Evolutionary conservation across 1,140 invertebrate species (phyloP).

Genomic region (Sycophaga agraensis): DNA sequence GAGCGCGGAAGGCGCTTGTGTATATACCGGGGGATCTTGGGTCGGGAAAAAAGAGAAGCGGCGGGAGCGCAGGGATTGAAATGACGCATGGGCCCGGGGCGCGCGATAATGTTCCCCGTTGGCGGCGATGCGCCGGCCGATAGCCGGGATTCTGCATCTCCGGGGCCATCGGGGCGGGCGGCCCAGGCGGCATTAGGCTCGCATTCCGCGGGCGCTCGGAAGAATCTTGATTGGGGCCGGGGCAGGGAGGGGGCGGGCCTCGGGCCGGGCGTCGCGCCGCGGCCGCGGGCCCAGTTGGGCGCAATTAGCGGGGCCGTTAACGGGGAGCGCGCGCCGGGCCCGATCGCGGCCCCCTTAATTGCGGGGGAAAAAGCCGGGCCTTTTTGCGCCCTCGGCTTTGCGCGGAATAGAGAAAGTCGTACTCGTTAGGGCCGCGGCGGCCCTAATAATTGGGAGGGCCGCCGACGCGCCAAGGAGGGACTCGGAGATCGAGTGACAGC

Average conservation of each 20-base stretch:
- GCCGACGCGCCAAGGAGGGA: slow-evolving; percentile 25
- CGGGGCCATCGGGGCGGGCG: too few species aligned
- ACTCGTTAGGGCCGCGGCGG: neutral
- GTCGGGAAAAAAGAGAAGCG: neutral
- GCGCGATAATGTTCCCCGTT: slow-evolving; percentile 7
- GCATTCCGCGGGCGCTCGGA: too few species aligned
- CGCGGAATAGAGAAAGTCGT: slow-evolving; percentile 15
- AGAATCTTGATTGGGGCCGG: slow-evolving; percentile 31
- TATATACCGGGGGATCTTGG: too few species aligned
- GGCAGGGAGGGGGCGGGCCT: neutral
- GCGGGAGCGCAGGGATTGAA: neutral
- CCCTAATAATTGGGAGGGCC: neutral
- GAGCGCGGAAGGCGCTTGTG: neutral
- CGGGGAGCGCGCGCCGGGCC: slow-evolving; percentile 28
- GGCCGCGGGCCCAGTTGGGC: too few species aligned
- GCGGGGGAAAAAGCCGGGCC: neutral
- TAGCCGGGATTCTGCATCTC: slow-evolving; percentile 12
- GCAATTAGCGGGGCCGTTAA: slow-evolving; percentile 40
- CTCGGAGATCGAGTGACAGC: slow-evolving; percentile 26
- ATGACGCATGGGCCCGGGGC: slow-evolving; percentile 3
- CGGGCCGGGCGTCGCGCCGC: slow-evolving; percentile 22
- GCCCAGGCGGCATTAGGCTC: too few species aligned
- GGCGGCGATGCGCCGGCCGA: neutral
- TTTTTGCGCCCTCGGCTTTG: slow-evolving; percentile 19
- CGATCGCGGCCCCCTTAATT: slow-evolving; percentile 12